Evolutionary conservation across 2,797 vertebrate species (phyloP).

Genomic region (Acanthopagrus latus): DNA sequence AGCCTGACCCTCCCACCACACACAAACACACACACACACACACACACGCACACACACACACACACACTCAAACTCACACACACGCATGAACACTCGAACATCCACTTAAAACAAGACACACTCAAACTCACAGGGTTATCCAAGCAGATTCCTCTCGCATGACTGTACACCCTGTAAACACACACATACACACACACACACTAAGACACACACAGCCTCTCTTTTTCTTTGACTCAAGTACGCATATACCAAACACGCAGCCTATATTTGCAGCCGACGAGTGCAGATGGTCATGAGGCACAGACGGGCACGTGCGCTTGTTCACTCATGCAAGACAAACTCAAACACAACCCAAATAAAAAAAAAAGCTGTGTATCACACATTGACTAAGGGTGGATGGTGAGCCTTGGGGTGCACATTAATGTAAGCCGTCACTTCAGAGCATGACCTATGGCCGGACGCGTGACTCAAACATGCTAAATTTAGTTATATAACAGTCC

Average conservation of each 20-base stretch:
- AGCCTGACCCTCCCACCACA: slow-evolving; percentile 39
- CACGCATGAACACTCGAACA: slow-evolving; percentile 9
- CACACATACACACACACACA: slow-evolving; percentile 18
- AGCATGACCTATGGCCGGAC: slow-evolving; percentile 72
- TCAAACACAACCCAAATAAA: slow-evolving; percentile 14
- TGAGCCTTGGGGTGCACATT: slow-evolving; percentile 75
- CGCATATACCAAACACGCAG: slow-evolving; percentile 24
- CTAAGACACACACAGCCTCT: slow-evolving; percentile 12
- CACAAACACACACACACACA: slow-evolving; percentile 19
- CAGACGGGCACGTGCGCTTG: slow-evolving; percentile 65
- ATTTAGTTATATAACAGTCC: slow-evolving; percentile 72
- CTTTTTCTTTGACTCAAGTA: slow-evolving; percentile 1
- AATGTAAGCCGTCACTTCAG: slow-evolving; percentile 75
- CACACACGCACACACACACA: slow-evolving; percentile 14
- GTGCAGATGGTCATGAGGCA: slow-evolving; percentile 72
- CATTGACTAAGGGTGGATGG: slow-evolving; percentile 64
- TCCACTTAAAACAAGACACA: slow-evolving; percentile 35
- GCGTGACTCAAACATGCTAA: slow-evolving; percentile 79
- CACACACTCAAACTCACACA: slow-evolving; percentile 20
- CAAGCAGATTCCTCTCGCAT: slow-evolving; percentile 57
- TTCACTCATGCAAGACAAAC: slow-evolving; percentile 67
- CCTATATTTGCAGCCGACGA: slow-evolving; percentile 54
- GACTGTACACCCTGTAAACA: slow-evolving; percentile 55
- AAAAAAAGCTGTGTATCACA: slow-evolving; percentile 51
- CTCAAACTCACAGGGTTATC: slow-evolving; percentile 39